Percentiles rank a stretch among this genome's conserved stretches.
phyloP scores from a whole-genome alignment of 1,140 invertebrate species.

The Leptonema lineaticorne region DNA sequence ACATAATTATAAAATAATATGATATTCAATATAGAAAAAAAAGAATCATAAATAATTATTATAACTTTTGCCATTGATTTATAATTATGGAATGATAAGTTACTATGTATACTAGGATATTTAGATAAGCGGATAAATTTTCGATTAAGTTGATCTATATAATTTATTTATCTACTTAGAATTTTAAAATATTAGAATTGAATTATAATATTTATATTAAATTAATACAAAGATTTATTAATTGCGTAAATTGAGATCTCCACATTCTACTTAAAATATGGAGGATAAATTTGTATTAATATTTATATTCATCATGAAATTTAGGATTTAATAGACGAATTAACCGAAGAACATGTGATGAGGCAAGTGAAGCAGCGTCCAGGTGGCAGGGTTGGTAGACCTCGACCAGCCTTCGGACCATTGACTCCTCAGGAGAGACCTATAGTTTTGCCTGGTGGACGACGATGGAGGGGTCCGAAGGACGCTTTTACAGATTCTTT shows the following conservation, averaged over 20 bases:
- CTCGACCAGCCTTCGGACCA: slow-evolving; percentile 55
- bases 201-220: too few relatives aligned
- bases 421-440: slow-evolving; percentile 58
- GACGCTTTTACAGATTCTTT: slow-evolving; percentile 78
- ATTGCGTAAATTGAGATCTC: too few relatives aligned
- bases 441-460: slow-evolving; percentile 66
- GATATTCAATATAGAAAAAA: too few relatives aligned
- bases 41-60: too few relatives aligned
- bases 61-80: too few relatives aligned
- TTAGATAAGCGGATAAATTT: too few relatives aligned
- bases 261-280: too few relatives aligned
- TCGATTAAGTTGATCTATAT: too few relatives aligned
- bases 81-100: slow-evolving; percentile 20
- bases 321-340: slow-evolving; percentile 52
- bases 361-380: slow-evolving; percentile 48
- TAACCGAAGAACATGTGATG: slow-evolving; percentile 51
- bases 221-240: too few relatives aligned
- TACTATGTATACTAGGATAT: neutral
- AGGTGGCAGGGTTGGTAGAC: slow-evolving; percentile 45
- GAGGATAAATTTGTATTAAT: slow-evolving; percentile 14
- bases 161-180: too few relatives aligned
- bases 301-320: neutral
- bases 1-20: too few relatives aligned
- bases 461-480: slow-evolving; percentile 72
- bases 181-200: too few relatives aligned